Base-by-base conservation (phyloP, 2,113 vertebrate species). In the Silurus glanis region DNA sequence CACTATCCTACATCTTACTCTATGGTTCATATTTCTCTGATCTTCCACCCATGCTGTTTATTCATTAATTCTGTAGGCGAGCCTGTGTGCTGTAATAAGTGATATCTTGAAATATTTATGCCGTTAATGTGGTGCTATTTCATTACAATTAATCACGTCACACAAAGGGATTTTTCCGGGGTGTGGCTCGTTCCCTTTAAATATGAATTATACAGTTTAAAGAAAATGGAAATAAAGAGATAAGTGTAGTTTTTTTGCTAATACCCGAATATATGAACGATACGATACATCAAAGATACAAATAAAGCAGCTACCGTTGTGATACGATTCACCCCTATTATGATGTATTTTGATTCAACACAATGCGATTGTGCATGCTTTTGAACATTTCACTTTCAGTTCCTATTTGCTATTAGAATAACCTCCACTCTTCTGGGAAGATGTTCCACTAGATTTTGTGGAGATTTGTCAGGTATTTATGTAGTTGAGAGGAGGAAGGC, bases 41-140 rank as follows among this genome's bases (percentile, higher is more conserved):
- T 80, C 2, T 0, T 61, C 56, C 78, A 61, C 28, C 28, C 21
- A 5, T 47, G 78, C 56, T 47, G 56, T 59, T 47, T 23, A 59
- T 80, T 80, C 56, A 80, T 80, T 80, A 28, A 80, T 80, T 61
- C 21, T 45, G 5, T 6, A 25, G 78, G 78, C 8, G 16, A 1
- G 25, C 10, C 14, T 47, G 78, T 61, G 78, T 23, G 28, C 37
- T 61, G 19, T 61, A 61, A 80, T 47, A 37, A 23, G 56, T 37
- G 4, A 80, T 45, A 80, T 21, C 78, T 37, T 80, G 56, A 80
- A 80, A 80, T 80, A 80, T 80, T 80, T 61, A 80, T 80, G 28
- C 21, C 17, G 2, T 61, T 80, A 45, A 80, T 61, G 58, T 61
- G 9, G 28, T 17, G 23, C 58, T 80, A 80, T 80, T 80, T 58